Evolutionary conservation across 2,888 invertebrate genomes (phyloP).

Genomic region (Chrysotoxum bicinctum): DNA sequence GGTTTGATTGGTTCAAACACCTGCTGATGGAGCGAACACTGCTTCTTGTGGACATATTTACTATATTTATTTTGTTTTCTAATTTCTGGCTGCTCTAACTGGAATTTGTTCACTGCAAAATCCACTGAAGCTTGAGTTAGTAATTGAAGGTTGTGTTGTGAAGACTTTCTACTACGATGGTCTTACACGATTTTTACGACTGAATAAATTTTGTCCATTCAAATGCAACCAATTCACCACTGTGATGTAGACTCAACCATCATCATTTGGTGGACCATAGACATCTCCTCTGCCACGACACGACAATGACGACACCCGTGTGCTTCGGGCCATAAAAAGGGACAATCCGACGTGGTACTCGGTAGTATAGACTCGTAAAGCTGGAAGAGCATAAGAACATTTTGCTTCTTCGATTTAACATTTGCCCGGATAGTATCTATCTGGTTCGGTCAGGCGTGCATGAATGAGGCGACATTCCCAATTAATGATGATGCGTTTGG

Average conservation of each 20-base stretch:
- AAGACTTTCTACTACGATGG: neutral
- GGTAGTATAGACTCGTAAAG: neutral
- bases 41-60: no score
- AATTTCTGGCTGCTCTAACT: no score
- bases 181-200: neutral
- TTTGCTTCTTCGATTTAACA: constrained; percentile 58
- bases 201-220: neutral
- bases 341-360: neutral
- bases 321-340: constrained; percentile 42
- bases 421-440: constrained; percentile 62
- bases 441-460: constrained; percentile 68
- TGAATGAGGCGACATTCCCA: constrained; percentile 71
- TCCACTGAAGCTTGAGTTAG: no score
- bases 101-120: no score
- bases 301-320: constrained; percentile 59
- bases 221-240: neutral
- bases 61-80: no score
- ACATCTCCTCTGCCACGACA: constrained; percentile 14
- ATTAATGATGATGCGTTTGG: constrained; percentile 72
- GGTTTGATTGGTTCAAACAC: no score
- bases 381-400: constrained; percentile 19
- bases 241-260: neutral
- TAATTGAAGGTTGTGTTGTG: no score
- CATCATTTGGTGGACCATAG: constrained; percentile 27
- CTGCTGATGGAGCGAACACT: no score